phyloP scores from a whole-genome alignment of 2,113 vertebrate genomes.

The Apeltes quadracus region DNA sequence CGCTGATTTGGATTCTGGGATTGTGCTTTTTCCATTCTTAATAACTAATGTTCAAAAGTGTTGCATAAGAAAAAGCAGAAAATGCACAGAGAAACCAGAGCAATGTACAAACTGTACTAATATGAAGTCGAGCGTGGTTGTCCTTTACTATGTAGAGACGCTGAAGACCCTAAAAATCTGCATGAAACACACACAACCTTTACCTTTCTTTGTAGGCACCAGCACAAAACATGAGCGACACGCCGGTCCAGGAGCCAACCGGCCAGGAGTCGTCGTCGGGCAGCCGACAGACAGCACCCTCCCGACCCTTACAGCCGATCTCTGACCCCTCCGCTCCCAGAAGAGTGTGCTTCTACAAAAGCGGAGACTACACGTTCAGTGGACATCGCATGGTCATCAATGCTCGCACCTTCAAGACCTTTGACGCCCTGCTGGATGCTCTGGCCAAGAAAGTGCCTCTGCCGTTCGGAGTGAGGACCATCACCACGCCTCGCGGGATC shows the following conservation, averaged over 20 bases:
- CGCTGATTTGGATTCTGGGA: not conserved
- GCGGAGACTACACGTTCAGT: conserved; percentile 90
- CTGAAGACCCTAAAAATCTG: not conserved
- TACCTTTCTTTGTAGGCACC: conserved; percentile 26
- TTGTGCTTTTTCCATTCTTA: not conserved
- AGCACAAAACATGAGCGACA: conserved; percentile 63
- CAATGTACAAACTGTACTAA: not conserved
- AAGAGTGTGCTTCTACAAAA: conserved; percentile 94
- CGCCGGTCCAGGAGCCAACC: conserved; percentile 76
- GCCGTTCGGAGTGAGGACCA: conserved; percentile 95
- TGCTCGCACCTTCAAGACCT: conserved; percentile 90
- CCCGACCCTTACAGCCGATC: conserved; percentile 63
- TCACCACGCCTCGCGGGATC: conserved; percentile 90
- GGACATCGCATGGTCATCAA: conserved; percentile 91
- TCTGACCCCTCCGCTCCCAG: conserved; percentile 85
- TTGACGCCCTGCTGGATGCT: conserved; percentile 90
- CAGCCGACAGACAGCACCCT: conserved; percentile 75
- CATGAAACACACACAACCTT: not conserved
- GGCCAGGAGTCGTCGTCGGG: conserved; percentile 75
- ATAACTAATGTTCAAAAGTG: not conserved
- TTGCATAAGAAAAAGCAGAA: not conserved
- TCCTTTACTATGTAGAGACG: not conserved
- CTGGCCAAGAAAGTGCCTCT: conserved; percentile 92
- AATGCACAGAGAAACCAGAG: not conserved
- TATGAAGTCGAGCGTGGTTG: not conserved